These are phyloP conservation scores for Coenobita brevimanus DNA, from an alignment of 1,140 invertebrate species.

Conservation along the genomic window DNA sequence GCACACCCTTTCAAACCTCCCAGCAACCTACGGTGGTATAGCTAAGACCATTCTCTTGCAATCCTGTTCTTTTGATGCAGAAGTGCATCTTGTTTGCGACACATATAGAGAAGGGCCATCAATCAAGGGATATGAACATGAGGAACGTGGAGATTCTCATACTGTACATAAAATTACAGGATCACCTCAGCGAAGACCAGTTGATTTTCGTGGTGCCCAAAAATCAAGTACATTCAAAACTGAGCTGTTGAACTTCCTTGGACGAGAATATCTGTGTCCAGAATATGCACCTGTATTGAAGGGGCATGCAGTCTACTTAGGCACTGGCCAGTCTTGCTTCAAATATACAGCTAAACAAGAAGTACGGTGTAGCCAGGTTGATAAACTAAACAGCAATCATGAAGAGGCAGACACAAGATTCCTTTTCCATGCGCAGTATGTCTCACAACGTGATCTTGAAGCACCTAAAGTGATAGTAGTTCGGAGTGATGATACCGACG, in stretches of 20 bases:
- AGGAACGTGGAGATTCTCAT: background rate
- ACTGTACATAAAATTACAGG: background rate
- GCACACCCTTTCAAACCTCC: conserved; percentile 12
- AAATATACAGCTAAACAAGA: conserved; percentile 7
- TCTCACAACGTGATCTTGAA: background rate
- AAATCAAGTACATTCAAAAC: conserved; percentile 4
- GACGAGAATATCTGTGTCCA: background rate
- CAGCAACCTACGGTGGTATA: background rate
- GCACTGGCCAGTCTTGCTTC: background rate
- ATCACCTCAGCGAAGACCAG: background rate
- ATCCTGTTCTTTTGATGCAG: background rate
- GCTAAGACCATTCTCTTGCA: conserved; percentile 3
- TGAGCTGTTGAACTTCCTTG: conserved; percentile 16
- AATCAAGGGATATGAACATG: background rate
- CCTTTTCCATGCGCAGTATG: too few relatives aligned
- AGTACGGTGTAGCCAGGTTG: too few relatives aligned
- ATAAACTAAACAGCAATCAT: too few relatives aligned
- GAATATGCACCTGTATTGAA: conserved; percentile 1
- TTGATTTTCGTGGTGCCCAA: background rate
- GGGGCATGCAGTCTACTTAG: background rate
- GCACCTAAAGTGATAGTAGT: background rate
- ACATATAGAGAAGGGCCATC: background rate
- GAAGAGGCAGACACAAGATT: too few relatives aligned
- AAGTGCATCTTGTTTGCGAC: conserved; percentile 19
- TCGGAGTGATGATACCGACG: conserved; percentile 2